Base-by-base conservation (phyloP, 2,113 vertebrate genomes). In the Poeciliopsis prolifica region DNA sequence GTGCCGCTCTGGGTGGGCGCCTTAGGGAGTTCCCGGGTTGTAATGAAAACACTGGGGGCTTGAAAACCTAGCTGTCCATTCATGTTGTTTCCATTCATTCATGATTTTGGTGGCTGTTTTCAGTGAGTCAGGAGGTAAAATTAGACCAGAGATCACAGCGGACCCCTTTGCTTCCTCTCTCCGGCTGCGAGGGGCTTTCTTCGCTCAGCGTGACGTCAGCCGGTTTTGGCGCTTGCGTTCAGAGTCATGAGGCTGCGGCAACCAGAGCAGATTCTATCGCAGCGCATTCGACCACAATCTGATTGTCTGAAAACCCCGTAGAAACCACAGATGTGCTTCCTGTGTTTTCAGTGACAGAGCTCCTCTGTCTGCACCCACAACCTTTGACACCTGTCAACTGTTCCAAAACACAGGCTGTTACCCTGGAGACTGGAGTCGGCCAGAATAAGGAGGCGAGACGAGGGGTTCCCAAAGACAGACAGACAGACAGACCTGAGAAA, bases 331-430 rank as follows among this genome's bases (percentile, higher is more conserved):
- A 67, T 44, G 67, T 29, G 51, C 82, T 91, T 91, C 87, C 77
- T 91, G 82, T 93, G 85, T 93, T 91, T 86, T 78, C 69, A 86
- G 77, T 77, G 71, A 80, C 64, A 80, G 65, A 80, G 69, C 73
- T 26, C 54, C 54, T 77, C 67, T 65, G 67, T 60, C 78, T 58
- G 75, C 62, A 1, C 70, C 77, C 61, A 28, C 29, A 51, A n/a
- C 58, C 60, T 65, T 33, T 76, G 62, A 86, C 76, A 89, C 79
- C 81, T 87, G 87, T 88, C 83, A 90, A 33, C 75, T 68, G 61
- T 85, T 91, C 86, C 82, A 79, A 83, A 93, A 89, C 85, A 86
- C 70, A 83, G 68, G 28, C 26, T 0, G 74, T 86, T 28, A n/a
- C 88, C 44, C 75, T 84, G 91, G 93, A 92, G 86, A 94, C 83